Conservation (phyloP, 2,888 invertebrate genomes). For the Ennomos fuscantarius region DNA sequence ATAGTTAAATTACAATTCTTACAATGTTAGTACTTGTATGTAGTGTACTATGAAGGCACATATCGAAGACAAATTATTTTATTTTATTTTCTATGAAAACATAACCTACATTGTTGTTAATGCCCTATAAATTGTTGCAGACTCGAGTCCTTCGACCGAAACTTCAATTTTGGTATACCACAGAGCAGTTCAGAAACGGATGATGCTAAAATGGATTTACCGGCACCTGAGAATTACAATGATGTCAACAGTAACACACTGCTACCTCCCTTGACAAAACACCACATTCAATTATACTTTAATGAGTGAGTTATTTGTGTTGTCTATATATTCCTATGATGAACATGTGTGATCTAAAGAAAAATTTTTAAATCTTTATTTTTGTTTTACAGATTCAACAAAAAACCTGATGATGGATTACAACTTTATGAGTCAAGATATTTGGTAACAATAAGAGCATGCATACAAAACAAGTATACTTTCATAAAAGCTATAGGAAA, state of each 20-base stretch:
- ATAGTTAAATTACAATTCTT: neutral
- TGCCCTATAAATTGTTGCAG: neutral
- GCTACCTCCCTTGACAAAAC: constrained; percentile 11
- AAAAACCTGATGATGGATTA: neutral
- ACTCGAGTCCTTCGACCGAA: too few relatives aligned
- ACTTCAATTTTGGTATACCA: constrained; percentile 10
- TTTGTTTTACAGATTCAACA: constrained; percentile 1
- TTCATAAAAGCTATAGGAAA: neutral
- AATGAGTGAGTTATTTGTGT: constrained; percentile 8
- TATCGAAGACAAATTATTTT: neutral
- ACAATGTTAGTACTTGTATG: too few relatives aligned
- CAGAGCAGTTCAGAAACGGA: constrained; percentile 10
- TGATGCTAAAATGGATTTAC: constrained; percentile 7
- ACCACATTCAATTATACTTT: constrained; percentile 10
- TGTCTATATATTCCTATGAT: neutral
- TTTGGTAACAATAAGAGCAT: neutral
- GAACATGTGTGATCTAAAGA: neutral
- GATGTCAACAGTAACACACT: constrained; percentile 12
- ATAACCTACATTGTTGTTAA: neutral
- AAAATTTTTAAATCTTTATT: neutral
- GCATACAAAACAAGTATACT: neutral
- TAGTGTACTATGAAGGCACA: too few relatives aligned
- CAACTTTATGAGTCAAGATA: constrained; percentile 1
- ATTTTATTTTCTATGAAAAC: neutral
- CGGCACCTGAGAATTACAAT: constrained; percentile 6